Evolutionary conservation across 2,797 vertebrate genomes (phyloP).

Genomic region (Poeciliopsis paucimaculata): DNA sequence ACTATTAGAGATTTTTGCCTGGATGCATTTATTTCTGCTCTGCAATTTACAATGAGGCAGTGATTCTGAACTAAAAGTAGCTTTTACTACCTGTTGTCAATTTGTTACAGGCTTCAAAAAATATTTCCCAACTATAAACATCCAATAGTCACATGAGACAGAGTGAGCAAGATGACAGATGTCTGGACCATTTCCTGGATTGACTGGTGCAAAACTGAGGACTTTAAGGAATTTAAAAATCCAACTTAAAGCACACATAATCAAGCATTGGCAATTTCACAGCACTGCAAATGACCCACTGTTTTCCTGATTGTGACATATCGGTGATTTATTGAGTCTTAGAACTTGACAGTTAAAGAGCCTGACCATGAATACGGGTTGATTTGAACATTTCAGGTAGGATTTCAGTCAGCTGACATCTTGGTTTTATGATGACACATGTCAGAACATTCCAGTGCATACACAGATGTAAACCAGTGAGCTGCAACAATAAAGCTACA

Average conservation of each 20-base stretch:
- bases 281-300: not conserved
- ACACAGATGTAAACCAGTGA: not conserved
- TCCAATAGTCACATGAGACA: constrained; percentile 20
- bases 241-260: constrained; percentile 61
- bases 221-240: constrained; percentile 41
- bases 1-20: not conserved
- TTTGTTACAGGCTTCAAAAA: not conserved
- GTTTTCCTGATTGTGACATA: constrained; percentile 12
- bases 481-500: not conserved
- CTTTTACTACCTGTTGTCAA: not conserved
- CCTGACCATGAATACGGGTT: constrained; percentile 21
- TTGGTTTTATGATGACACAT: constrained; percentile 2
- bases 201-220: constrained; percentile 38
- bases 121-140: not conserved
- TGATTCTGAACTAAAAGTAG: not conserved
- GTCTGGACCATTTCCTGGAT: constrained; percentile 53
- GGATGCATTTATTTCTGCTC: not conserved
- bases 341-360: constrained; percentile 8
- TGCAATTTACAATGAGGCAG: not conserved
- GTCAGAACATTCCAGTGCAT: not conserved
- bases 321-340: not conserved
- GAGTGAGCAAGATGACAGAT: constrained; percentile 44
- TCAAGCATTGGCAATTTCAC: not conserved
- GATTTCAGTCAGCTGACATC: constrained; percentile 23
- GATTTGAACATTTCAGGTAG: constrained; percentile 19